Evolutionary conservation across 2,888 invertebrate genomes (phyloP).

Genomic region (Osedax frankpressi): DNA sequence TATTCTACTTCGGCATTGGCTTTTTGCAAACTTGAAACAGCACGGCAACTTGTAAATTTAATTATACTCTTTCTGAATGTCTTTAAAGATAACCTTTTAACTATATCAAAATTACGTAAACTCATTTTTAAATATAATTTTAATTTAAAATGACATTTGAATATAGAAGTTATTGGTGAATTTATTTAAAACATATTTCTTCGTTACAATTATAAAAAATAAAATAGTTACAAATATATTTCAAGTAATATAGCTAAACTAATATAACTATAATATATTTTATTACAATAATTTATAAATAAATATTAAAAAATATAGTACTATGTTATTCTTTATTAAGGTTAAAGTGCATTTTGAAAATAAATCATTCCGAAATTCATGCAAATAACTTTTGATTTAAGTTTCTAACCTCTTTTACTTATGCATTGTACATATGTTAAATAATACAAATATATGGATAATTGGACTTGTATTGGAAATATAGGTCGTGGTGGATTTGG

Average conservation of each 20-base stretch:
- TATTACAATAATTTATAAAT: no score
- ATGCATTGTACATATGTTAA: background rate
- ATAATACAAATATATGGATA: background rate
- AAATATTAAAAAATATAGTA: no score
- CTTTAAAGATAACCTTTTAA: background rate
- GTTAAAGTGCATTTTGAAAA: background rate
- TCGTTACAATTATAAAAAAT: no score
- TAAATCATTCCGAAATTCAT: background rate
- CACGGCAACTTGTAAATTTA: background rate
- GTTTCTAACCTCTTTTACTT: background rate
- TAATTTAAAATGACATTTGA: background rate
- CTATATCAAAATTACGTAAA: background rate
- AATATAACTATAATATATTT: no score
- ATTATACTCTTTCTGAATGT: background rate
- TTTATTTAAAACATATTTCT: background rate
- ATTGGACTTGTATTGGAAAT: background rate
- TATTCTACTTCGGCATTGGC: constrained; percentile 24
- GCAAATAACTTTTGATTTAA: background rate
- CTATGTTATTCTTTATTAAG: background rate
- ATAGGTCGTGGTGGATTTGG: background rate
- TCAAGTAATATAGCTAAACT: no score
- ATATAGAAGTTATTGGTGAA: background rate
- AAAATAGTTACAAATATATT: no score
- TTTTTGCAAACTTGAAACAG: background rate
- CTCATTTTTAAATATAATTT: no score